These are phyloP conservation scores for Spodoptera litura DNA, from an alignment of 1,140 invertebrate species.

Conservation along the genomic window DNA sequence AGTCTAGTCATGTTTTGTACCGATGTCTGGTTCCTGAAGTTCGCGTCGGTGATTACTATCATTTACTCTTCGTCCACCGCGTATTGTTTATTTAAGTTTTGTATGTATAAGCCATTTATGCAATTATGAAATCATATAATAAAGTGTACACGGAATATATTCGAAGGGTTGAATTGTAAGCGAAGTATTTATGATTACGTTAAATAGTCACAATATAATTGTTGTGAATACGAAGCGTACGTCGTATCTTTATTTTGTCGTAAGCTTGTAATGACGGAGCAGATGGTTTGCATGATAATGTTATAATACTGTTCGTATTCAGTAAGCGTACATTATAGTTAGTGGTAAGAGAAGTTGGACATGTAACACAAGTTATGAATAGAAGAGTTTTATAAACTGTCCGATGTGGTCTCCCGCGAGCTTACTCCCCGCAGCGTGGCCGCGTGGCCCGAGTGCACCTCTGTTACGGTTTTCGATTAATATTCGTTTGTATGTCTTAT, in stretches of 20 bases:
- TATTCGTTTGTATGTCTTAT: conserved; percentile 44
- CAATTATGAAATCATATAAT: conserved; percentile 32
- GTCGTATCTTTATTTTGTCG: conserved; percentile 52
- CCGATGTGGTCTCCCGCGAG: conserved; percentile 67
- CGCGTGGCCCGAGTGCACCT: background rate
- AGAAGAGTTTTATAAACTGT: conserved; percentile 81
- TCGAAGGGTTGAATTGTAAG: conserved; percentile 69
- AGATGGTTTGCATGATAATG: conserved; percentile 68
- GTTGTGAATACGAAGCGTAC: conserved; percentile 50
- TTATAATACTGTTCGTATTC: conserved; percentile 55
- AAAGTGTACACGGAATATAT: conserved; percentile 60
- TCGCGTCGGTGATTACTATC: conserved; percentile 46
- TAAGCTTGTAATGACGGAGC: conserved; percentile 68
- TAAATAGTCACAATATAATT: conserved; percentile 42
- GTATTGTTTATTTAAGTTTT: conserved; percentile 35
- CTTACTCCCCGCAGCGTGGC: conserved; percentile 47
- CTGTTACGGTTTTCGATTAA: conserved; percentile 11
- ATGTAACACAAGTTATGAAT: conserved; percentile 70
- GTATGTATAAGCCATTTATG: conserved; percentile 50
- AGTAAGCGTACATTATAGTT: conserved; percentile 56
- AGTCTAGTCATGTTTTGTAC: conserved; percentile 36
- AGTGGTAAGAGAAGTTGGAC: conserved; percentile 64
- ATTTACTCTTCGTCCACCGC: conserved; percentile 52
- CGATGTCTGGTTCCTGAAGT: conserved; percentile 13
- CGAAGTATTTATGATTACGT: conserved; percentile 61